A percentile compares a stretch with the other conserved stretches of the same genome.
phyloP scores from a whole-genome alignment of 2,113 vertebrate species.

The Silurus asotus region DNA sequence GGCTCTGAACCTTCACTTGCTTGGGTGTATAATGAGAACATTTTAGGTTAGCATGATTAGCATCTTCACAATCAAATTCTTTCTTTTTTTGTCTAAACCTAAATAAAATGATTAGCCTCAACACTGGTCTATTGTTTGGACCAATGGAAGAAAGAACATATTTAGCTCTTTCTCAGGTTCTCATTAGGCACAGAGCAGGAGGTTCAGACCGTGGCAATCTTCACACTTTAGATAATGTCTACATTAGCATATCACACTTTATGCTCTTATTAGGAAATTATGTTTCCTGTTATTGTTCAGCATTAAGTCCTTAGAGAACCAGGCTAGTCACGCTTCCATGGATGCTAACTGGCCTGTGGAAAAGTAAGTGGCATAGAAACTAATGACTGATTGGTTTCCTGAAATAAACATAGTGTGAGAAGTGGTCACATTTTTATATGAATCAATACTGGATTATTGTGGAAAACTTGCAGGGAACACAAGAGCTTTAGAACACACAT shows the following conservation, averaged over 20 bases:
- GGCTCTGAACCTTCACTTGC: too few relatives aligned
- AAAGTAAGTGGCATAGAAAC: not conserved
- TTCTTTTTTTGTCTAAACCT: not conserved
- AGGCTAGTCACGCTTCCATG: not conserved
- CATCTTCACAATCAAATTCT: not conserved
- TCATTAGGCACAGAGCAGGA: not conserved
- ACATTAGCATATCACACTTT: slow-evolving; percentile 2
- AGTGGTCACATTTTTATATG: not conserved
- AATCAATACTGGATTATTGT: too few relatives aligned
- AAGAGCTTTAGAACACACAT: too few relatives aligned
- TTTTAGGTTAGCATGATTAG: too few relatives aligned
- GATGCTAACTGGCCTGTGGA: slow-evolving; percentile 16
- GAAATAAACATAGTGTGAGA: not conserved
- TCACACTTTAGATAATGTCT: not conserved
- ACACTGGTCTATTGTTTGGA: not conserved
- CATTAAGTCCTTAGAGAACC: not conserved
- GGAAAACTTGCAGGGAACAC: too few relatives aligned
- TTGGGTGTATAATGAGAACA: too few relatives aligned
- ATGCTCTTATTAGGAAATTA: not conserved
- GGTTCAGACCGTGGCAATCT: not conserved
- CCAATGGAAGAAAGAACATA: not conserved
- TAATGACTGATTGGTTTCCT: not conserved
- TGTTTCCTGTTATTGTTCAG: slow-evolving; percentile 16
- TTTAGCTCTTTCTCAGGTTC: not conserved
- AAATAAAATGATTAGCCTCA: not conserved